Percentiles rank a stretch among this genome's conserved stretches.
These are phyloP conservation scores for Dysdera silvatica DNA, from an alignment of 1,140 invertebrate species.

Conservation along the genomic window DNA sequence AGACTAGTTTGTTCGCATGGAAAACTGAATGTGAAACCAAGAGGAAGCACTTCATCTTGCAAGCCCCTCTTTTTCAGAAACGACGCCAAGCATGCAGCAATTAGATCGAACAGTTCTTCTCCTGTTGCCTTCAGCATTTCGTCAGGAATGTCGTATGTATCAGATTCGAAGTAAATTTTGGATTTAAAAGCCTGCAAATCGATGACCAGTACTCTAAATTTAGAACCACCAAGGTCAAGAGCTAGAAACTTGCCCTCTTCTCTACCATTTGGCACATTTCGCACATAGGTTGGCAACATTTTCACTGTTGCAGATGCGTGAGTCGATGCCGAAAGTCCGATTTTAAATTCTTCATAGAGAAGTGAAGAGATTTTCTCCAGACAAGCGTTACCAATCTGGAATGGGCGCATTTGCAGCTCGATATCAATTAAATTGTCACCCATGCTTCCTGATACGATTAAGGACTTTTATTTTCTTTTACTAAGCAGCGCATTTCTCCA, in stretches of 20 bases:
- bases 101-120: slow-evolving; percentile 87
- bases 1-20: slow-evolving; percentile 83
- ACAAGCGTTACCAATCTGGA: slow-evolving; percentile 10
- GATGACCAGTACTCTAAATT: slow-evolving; percentile 91
- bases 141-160: slow-evolving; percentile 91
- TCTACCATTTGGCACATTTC: slow-evolving; percentile 85
- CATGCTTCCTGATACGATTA: too few relatives aligned
- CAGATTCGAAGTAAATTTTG: slow-evolving; percentile 70
- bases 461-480: too few relatives aligned
- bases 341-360: slow-evolving; percentile 64
- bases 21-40: slow-evolving; percentile 98
- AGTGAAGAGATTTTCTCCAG: slow-evolving; percentile 63
- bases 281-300: slow-evolving; percentile 92
- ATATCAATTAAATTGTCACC: slow-evolving; percentile 1
- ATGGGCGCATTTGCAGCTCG: too few relatives aligned
- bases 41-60: slow-evolving; percentile 59
- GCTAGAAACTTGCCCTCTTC: slow-evolving; percentile 93
- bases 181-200: slow-evolving; percentile 60
- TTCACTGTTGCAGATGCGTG: slow-evolving; percentile 71
- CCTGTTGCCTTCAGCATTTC: slow-evolving; percentile 86
- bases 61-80: slow-evolving; percentile 54
- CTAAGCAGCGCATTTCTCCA: too few relatives aligned
- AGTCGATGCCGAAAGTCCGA: slow-evolving; percentile 66
- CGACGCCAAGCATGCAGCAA: slow-evolving; percentile 85
- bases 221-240: slow-evolving; percentile 94